phyloP scores from a whole-genome alignment of 2,888 invertebrate species.

The Drosophila helvetica region DNA sequence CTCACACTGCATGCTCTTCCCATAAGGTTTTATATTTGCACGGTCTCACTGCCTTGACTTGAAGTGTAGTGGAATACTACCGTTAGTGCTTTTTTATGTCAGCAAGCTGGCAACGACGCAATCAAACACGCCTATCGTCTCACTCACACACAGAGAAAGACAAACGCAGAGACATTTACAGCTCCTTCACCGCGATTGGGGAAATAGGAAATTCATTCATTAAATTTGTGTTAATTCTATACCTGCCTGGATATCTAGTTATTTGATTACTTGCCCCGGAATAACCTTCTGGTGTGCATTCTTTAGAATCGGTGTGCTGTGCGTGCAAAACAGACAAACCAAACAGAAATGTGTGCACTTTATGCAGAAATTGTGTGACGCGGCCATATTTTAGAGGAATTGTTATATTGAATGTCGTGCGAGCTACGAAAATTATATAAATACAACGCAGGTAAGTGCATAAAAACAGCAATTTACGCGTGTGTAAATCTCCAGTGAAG shows the following conservation, averaged over 20 bases:
- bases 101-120: slow-evolving; percentile 56
- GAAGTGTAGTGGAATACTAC: background rate
- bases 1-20: too few relatives aligned
- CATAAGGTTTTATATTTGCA: too few relatives aligned
- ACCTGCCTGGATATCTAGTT: slow-evolving; percentile 75
- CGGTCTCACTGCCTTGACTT: too few relatives aligned
- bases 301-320: slow-evolving; percentile 64
- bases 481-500: slow-evolving; percentile 4
- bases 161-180: slow-evolving; percentile 65
- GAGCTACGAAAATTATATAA: slow-evolving; percentile 69
- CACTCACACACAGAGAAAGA: slow-evolving; percentile 66
- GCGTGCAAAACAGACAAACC: slow-evolving; percentile 45
- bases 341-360: slow-evolving; percentile 62
- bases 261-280: slow-evolving; percentile 78
- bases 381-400: slow-evolving; percentile 72
- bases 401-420: slow-evolving; percentile 55
- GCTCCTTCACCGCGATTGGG: slow-evolving; percentile 66
- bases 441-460: slow-evolving; percentile 62
- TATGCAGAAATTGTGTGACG: slow-evolving; percentile 56
- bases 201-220: slow-evolving; percentile 73
- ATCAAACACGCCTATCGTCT: slow-evolving; percentile 71
- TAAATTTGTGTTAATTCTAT: slow-evolving; percentile 70
- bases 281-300: slow-evolving; percentile 72
- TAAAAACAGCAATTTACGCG: background rate
- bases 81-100: slow-evolving; percentile 34